Conservation (phyloP, 2,888 invertebrate genomes). For the Troilus luridus region DNA sequence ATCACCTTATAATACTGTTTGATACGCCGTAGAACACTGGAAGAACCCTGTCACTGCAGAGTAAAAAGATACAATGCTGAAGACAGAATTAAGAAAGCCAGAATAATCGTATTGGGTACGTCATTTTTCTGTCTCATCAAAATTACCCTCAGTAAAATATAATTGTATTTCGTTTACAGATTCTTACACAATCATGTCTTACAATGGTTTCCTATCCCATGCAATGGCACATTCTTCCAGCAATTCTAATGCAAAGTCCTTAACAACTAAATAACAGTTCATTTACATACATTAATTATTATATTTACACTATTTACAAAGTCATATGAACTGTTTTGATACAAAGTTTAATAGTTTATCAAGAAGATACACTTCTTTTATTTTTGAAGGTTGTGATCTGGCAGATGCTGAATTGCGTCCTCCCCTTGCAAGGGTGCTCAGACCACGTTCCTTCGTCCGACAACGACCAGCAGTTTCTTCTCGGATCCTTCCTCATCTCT, state of each 20-base stretch:
- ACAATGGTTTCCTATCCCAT: background rate
- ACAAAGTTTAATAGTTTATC: background rate
- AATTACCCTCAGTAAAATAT: background rate
- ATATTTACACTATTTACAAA: conserved; percentile 28
- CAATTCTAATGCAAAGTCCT: conserved; percentile 13
- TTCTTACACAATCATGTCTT: background rate
- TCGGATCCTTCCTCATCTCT: conserved; percentile 61
- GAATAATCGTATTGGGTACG: background rate
- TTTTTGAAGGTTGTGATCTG: conserved; percentile 60
- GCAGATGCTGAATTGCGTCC: conserved; percentile 64
- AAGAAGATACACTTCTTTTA: background rate
- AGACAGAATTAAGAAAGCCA: background rate
- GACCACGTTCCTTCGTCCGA: conserved; percentile 62
- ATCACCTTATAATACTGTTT: conserved; percentile 46
- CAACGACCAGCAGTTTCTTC: conserved; percentile 63
- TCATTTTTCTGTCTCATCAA: background rate
- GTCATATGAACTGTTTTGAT: background rate
- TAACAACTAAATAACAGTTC: background rate
- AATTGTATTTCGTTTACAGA: background rate
- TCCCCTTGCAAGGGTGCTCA: conserved; percentile 64
- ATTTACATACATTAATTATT: background rate
- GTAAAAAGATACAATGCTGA: background rate
- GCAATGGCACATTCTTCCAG: background rate
- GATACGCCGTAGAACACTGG: conserved; percentile 10
- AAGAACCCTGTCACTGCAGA: background rate